These are phyloP conservation scores for Reticulitermes lucifugus DNA, from an alignment of 2,888 invertebrate genomes.

Conservation along the genomic window DNA sequence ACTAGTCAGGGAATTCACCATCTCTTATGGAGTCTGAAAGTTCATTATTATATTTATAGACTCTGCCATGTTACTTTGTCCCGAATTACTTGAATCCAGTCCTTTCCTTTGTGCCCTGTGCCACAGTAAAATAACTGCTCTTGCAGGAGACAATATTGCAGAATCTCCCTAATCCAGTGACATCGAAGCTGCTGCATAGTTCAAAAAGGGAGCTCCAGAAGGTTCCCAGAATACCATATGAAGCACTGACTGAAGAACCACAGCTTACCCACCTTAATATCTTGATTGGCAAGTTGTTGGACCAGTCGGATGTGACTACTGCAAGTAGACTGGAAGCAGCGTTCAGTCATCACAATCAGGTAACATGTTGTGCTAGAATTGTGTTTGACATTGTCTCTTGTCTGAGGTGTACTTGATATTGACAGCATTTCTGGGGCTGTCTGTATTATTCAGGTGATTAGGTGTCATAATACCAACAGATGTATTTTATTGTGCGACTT, in stretches of 20 bases:
- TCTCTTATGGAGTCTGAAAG: too few species aligned
- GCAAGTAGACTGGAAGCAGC: slow-evolving; percentile 69
- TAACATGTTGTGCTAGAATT: slow-evolving; percentile 42
- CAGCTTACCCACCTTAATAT: slow-evolving; percentile 52
- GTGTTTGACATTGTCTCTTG: too few species aligned
- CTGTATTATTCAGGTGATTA: too few species aligned
- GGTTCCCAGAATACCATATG: not conserved
- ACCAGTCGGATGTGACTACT: slow-evolving; percentile 69
- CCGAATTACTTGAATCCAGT: too few species aligned
- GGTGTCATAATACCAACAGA: too few species aligned
- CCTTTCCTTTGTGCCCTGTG: not conserved
- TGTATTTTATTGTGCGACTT: too few species aligned
- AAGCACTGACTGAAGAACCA: not conserved
- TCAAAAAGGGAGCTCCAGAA: not conserved
- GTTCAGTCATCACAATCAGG: slow-evolving; percentile 61
- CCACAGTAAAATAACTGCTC: not conserved
- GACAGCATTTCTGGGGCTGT: too few species aligned
- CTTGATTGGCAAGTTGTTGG: slow-evolving; percentile 69
- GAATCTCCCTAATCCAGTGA: not conserved
- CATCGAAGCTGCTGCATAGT: not conserved
- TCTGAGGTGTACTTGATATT: too few species aligned
- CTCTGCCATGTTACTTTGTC: too few species aligned
- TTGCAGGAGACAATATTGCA: not conserved
- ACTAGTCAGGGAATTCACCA: too few species aligned
- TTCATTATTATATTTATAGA: too few species aligned